Evolutionary conservation across 2,797 vertebrate genomes (phyloP).

Genomic region (Knipowitschia caucasica): DNA sequence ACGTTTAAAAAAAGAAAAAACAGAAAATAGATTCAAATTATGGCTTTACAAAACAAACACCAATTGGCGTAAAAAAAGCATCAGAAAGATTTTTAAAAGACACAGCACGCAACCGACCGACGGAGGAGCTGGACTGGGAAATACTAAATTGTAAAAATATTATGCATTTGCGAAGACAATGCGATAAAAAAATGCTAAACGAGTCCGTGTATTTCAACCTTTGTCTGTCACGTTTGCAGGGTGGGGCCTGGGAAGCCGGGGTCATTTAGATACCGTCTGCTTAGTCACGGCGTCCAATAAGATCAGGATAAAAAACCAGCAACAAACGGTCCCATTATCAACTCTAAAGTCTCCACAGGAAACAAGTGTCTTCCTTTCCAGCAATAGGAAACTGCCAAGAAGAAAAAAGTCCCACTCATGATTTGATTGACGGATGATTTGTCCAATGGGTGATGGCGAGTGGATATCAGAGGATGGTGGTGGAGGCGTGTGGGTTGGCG

Average conservation of each 20-base stretch:
- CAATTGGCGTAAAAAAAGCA: conserved; percentile 63
- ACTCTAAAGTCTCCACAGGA: conserved; percentile 65
- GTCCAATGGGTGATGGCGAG: background rate
- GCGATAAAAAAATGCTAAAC: conserved; percentile 12
- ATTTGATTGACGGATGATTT: background rate
- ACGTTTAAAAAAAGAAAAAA: conserved; percentile 81
- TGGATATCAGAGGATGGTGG: conserved; percentile 70
- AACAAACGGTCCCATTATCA: conserved; percentile 10
- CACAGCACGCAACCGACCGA: conserved; percentile 66
- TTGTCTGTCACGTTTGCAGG: background rate
- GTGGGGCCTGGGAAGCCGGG: conserved; percentile 2
- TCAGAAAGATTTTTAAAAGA: conserved; percentile 7
- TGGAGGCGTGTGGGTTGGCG: conserved; percentile 82
- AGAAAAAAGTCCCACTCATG: background rate
- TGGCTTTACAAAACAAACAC: conserved; percentile 36
- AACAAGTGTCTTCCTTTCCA: conserved; percentile 40
- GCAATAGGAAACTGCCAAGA: conserved; percentile 2
- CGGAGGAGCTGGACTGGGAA: conserved; percentile 63
- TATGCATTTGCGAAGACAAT: conserved; percentile 27
- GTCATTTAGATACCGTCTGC: conserved; percentile 19
- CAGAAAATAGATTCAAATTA: conserved; percentile 73
- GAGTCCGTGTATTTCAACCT: conserved; percentile 5
- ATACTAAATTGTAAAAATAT: conserved; percentile 45
- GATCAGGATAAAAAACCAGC: conserved; percentile 6
- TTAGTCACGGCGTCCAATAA: background rate